A percentile compares a stretch with the other conserved stretches of the same genome.
Conservation (phyloP, 2,888 invertebrate genomes). For the Thecocarcelia acutangulata region DNA sequence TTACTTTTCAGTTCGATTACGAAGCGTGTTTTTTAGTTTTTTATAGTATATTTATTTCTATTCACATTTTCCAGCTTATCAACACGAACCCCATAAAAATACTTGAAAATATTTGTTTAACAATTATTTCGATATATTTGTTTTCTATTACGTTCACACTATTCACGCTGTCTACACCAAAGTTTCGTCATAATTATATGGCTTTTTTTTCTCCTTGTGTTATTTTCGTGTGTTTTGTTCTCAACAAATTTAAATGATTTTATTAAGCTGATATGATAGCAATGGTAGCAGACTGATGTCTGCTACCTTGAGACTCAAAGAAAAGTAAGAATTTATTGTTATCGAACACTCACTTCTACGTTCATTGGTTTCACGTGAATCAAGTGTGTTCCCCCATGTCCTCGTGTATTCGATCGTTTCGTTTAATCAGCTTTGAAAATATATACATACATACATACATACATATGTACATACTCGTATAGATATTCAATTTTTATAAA, state of each 20-base stretch:
- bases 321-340: neutral
- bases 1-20: too few species aligned
- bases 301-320: conserved; percentile 12
- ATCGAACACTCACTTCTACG: neutral
- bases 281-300: neutral
- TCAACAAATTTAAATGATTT: conserved; percentile 4
- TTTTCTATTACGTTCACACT: too few species aligned
- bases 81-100: too few species aligned
- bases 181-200: conserved; percentile 33
- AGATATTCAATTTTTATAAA: conserved; percentile 17
- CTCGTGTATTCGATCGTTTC: neutral
- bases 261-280: conserved; percentile 1
- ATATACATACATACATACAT: neutral
- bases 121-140: too few species aligned
- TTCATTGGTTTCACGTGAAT: conserved; percentile 46
- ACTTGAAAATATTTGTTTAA: too few species aligned
- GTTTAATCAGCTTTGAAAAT: conserved; percentile 19
- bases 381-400: conserved; percentile 21
- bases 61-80: too few species aligned
- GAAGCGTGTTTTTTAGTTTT: too few species aligned
- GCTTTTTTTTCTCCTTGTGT: neutral
- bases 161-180: neutral
- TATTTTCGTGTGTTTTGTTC: neutral
- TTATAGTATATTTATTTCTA: too few species aligned
- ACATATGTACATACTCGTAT: too few species aligned